Evolutionary conservation across 2,888 invertebrate genomes (phyloP).

Genomic region (Tillus elongatus): DNA sequence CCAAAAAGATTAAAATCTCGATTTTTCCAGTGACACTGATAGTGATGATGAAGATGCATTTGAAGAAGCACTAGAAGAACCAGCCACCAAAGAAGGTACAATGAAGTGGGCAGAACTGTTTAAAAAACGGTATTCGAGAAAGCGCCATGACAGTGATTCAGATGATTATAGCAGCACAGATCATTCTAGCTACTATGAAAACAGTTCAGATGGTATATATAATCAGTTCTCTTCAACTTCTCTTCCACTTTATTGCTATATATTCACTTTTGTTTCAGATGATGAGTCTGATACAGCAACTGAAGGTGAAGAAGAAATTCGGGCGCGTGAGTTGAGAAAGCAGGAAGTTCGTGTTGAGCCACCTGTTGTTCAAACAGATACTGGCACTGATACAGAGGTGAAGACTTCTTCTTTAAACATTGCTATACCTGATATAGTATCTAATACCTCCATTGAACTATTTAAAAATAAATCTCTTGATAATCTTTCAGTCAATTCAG

Average conservation of each 20-base stretch:
- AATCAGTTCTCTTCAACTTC: neutral
- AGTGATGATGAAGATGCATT: constrained; percentile 57
- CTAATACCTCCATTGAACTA: constrained; percentile 16
- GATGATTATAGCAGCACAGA: constrained; percentile 40
- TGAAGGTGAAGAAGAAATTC: constrained; percentile 61
- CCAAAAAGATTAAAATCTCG: constrained; percentile 5
- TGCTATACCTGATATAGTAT: constrained; percentile 26
- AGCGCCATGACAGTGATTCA: constrained; percentile 34
- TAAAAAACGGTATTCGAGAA: constrained; percentile 48
- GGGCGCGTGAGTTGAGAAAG: constrained; percentile 56
- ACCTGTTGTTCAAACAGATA: constrained; percentile 54
- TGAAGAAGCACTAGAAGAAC: constrained; percentile 59
- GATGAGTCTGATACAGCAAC: constrained; percentile 62
- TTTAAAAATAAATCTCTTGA: constrained; percentile 31
- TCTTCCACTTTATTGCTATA: constrained; percentile 8
- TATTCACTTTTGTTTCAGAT: constrained; percentile 40
- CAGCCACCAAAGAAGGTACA: constrained; percentile 57
- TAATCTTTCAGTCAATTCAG: constrained; percentile 32
- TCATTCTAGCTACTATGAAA: constrained; percentile 44
- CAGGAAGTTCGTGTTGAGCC: constrained; percentile 60
- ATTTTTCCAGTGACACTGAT: constrained; percentile 46
- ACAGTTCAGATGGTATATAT: constrained; percentile 43
- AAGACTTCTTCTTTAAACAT: constrained; percentile 35
- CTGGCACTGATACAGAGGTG: constrained; percentile 66
- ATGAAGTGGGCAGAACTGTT: constrained; percentile 60